phyloP scores from a whole-genome alignment of 2,113 vertebrate species.

The Cyphomyrus plagiostoma region DNA sequence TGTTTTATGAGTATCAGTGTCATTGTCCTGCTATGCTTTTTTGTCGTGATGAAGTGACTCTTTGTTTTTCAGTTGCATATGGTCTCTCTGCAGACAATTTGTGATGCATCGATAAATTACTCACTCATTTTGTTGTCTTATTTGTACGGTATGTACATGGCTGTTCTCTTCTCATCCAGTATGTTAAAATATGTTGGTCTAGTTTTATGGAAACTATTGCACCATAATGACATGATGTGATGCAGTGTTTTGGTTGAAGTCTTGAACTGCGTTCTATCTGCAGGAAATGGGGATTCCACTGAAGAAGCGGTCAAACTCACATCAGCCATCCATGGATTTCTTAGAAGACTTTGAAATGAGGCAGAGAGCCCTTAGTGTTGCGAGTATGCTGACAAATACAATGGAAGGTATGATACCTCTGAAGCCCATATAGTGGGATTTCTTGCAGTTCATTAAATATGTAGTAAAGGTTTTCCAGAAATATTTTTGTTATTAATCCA shows the following conservation, averaged over 20 bases:
- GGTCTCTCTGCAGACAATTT: not conserved
- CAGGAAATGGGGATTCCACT: conserved; percentile 80
- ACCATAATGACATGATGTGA: not conserved
- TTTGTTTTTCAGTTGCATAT: not conserved
- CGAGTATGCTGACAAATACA: conserved; percentile 94
- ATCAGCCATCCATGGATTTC: conserved; percentile 81
- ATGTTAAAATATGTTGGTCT: not conserved
- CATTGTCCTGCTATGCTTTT: not conserved
- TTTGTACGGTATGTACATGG: not conserved
- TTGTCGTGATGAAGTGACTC: not conserved
- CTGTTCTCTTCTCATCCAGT: not conserved
- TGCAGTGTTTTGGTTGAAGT: not conserved
- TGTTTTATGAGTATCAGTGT: not conserved
- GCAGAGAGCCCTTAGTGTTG: conserved; percentile 89
- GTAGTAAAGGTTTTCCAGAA: not conserved
- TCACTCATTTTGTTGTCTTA: not conserved
- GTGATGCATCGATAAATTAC: not conserved
- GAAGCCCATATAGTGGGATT: not conserved
- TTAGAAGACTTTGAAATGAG: conserved; percentile 74
- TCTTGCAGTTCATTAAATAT: not conserved
- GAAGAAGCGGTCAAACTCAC: conserved; percentile 80
- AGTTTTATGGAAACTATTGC: not conserved
- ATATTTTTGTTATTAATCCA: not conserved
- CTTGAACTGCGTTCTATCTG: conserved; percentile 11
- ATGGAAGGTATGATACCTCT: conserved; percentile 82